Base-by-base conservation (phyloP, 2,797 vertebrate genomes). In the Clangula hyemalis region DNA sequence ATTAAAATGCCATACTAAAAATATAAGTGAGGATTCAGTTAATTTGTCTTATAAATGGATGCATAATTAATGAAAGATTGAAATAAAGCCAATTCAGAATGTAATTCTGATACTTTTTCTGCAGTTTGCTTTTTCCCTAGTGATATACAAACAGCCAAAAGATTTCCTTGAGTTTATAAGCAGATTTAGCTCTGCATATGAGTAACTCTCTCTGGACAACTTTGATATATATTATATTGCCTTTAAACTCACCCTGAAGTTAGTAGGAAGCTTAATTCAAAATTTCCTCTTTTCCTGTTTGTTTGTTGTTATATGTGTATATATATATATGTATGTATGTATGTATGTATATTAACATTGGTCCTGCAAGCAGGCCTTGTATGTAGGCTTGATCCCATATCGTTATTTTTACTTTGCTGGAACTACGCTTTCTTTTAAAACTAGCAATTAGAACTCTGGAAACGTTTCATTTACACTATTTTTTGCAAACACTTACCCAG, bases 1-100 rank as follows among this genome's bases (percentile, higher is more conserved):
- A 90, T 85, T 93, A 88, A 96, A 95, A 90, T 91, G 62, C 82
- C 62, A 66, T 19, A 21, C 76, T 91, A 88, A 94, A 97, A 91
- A 94, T 93, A 57, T 54, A 86, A 81, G 22, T 70, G 70, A 91
- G 62, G 30, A 90, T 96, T 92, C 41, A 43, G 64, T 86, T 89
- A 66, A 89, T 91, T 93, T 91, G 27, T 81, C 60, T 62, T 72
- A 84, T 56, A 90, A 93, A 92, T 62, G 11, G 84, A 66, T 78
- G 53, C 32, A 64, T 93, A 91, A 90, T 94, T 95, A 95, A 90
- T 75, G 70, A 84, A 53, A 82, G 15, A 53, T 45, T 90, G 89
- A 45, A 90, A 87, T 77, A 85, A 87, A 86, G 32, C 14, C 10
- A 84, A 57, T 21, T 87, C 24, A 56, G 7, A 62, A 75, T 1